phyloP scores from a whole-genome alignment of 1,140 invertebrate species.

The Hyphantria cunea region DNA sequence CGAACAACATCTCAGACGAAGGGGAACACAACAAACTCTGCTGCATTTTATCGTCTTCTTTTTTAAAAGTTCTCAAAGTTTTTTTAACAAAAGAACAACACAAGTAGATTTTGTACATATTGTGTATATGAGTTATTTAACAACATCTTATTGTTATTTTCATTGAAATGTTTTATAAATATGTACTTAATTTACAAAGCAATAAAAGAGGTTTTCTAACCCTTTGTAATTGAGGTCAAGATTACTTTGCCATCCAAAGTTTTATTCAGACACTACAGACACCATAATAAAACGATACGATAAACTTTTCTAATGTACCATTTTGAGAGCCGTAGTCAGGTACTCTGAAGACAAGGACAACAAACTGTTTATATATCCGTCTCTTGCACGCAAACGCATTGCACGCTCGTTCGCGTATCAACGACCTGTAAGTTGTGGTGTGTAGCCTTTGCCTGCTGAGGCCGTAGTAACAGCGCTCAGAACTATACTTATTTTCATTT shows the following conservation, averaged over 20 bases:
- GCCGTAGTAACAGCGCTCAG: slow-evolving; percentile 50
- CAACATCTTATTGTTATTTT: no score
- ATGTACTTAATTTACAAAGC: no score
- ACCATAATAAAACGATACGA: no score
- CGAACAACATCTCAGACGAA: slow-evolving; percentile 43
- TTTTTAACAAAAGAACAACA: neutral
- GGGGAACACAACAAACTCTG: slow-evolving; percentile 38
- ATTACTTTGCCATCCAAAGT: no score
- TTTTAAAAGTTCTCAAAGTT: slow-evolving; percentile 25
- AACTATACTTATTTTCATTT: slow-evolving; percentile 64
- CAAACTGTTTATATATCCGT: slow-evolving; percentile 62
- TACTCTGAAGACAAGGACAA: slow-evolving; percentile 39
- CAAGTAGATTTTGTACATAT: no score
- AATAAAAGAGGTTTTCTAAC: no score
- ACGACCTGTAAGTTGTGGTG: slow-evolving; percentile 63
- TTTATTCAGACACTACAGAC: no score
- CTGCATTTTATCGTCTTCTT: slow-evolving; percentile 19
- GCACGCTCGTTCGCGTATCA: slow-evolving; percentile 59
- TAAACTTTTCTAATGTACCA: neutral
- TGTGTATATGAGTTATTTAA: no score
- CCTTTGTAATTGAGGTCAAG: no score
- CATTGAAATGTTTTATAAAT: no score
- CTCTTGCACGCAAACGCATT: slow-evolving; percentile 51
- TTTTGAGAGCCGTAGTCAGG: slow-evolving; percentile 43
- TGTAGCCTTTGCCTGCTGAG: slow-evolving; percentile 48